Evolutionary conservation across 2,888 invertebrate species (phyloP).

Genomic region (Steinernema carpocapsae): DNA sequence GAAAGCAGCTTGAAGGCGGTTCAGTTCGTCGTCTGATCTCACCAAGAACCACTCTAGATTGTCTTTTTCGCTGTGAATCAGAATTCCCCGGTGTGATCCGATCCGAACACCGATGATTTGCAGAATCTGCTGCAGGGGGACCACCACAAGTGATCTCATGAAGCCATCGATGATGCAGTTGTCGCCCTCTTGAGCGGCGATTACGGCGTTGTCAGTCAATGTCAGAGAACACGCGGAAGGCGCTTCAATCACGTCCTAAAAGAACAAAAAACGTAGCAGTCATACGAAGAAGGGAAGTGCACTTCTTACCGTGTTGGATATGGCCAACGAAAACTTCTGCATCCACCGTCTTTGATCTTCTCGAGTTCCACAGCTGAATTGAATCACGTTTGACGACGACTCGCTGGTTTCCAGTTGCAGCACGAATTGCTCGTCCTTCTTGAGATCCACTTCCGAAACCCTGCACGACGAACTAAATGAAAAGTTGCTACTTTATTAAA

Average conservation of each 20-base stretch:
- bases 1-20: constrained; percentile 24
- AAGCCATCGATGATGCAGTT: constrained; percentile 62
- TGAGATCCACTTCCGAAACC: constrained; percentile 45
- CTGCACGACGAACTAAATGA: background rate
- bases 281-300: background rate
- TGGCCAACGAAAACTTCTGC: constrained; percentile 42
- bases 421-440: constrained; percentile 50
- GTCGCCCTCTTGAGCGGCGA: constrained; percentile 61
- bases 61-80: constrained; percentile 21
- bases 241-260: constrained; percentile 38
- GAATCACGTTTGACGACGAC: constrained; percentile 38
- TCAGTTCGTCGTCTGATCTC: constrained; percentile 14
- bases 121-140: constrained; percentile 1
- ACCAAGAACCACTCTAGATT: constrained; percentile 32
- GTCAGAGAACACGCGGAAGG: constrained; percentile 47
- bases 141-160: constrained; percentile 50
- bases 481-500: background rate
- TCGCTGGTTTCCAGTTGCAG: constrained; percentile 47
- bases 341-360: constrained; percentile 51
- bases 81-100: constrained; percentile 11
- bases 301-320: constrained; percentile 40
- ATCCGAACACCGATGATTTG: constrained; percentile 19
- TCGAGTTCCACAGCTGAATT: constrained; percentile 45
- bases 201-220: constrained; percentile 42
- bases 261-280: background rate